Base-by-base conservation (phyloP, 2,113 vertebrate species). In the Syrmaticus mikado region DNA sequence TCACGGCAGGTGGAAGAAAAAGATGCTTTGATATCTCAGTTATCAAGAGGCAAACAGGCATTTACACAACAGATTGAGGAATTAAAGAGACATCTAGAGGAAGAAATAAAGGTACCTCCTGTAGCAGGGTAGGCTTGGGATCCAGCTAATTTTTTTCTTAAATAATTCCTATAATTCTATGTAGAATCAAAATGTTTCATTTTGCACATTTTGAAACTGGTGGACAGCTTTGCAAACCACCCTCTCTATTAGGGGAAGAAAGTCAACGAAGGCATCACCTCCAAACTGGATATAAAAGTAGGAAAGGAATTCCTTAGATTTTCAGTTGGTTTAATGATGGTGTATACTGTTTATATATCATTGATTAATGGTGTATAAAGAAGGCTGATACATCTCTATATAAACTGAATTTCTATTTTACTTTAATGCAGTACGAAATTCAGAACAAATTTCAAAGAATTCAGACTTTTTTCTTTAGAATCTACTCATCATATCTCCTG, bases 21-120 rank as follows among this genome's bases (percentile, higher is more conserved):
- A 93, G 98, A 99, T 90, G 95, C 97, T 19, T 94, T 98, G 38
- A 97, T 99, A 46, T 98, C 98, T 87, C 98, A 99, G 72, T 95
- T 98, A 55, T 97, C 97, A 38, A 98, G 98, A 92, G 97, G 96
- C 34, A 99, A 98, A 73, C 98, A 98, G 70, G 98, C 97, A 34
- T 98, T 97, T 60, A 97, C 97, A 11, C 98, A 98, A 92, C 98
- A 99, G 81, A 96, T 95, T 15, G 98, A 99, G 45, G 98, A 99
- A 85, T 93, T 99, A 36, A 99, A 98, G 87, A 97, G 97, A 75
- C 98, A 98, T 52, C 91, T 98, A 52, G 98, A 99, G 30, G 98
- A 99, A 82, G 98, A 99, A 94, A 92, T 96, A 52, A 99, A 99
- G 98, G 98, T 99, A 45, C 11, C 62, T 87, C 8, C 9, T 78